Percentiles rank a stretch among this genome's conserved stretches.
Conservation (phyloP, 2,797 vertebrate species). For the Botia kubotai region DNA sequence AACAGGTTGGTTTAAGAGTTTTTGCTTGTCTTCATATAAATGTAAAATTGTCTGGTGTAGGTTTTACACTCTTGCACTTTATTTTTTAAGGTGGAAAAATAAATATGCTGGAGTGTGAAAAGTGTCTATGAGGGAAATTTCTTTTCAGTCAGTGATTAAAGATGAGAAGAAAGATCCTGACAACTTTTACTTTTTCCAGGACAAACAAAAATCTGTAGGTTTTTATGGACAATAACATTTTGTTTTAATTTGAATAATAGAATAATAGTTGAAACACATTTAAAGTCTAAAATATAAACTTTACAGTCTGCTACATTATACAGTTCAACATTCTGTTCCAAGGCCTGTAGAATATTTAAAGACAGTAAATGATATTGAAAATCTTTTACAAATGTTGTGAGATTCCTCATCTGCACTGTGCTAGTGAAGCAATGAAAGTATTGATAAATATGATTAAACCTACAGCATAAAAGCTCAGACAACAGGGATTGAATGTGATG, state of each 20-base stretch:
- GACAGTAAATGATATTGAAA: neutral
- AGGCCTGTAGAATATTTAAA: neutral
- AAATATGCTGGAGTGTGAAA: slow-evolving; percentile 26
- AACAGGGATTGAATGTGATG: too few species aligned
- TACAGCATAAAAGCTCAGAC: too few species aligned
- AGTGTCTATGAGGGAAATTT: slow-evolving; percentile 13
- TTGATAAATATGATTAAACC: neutral
- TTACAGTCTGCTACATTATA: neutral
- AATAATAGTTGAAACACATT: neutral
- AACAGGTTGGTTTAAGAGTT: neutral
- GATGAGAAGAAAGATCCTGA: neutral
- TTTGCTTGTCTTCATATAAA: neutral
- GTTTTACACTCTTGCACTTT: slow-evolving; percentile 1
- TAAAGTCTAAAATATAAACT: neutral
- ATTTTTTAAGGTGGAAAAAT: slow-evolving; percentile 23
- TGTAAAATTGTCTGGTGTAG: neutral
- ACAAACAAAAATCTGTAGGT: neutral
- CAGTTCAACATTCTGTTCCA: too few species aligned
- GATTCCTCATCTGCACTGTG: neutral
- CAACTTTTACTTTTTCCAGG: too few species aligned
- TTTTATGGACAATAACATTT: neutral
- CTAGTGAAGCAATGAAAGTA: neutral
- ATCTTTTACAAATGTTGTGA: neutral
- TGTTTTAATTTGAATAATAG: neutral
- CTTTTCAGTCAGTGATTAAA: slow-evolving; percentile 45